Conservation (phyloP, 2,113 vertebrate species). For the Scytalopus superciliaris region DNA sequence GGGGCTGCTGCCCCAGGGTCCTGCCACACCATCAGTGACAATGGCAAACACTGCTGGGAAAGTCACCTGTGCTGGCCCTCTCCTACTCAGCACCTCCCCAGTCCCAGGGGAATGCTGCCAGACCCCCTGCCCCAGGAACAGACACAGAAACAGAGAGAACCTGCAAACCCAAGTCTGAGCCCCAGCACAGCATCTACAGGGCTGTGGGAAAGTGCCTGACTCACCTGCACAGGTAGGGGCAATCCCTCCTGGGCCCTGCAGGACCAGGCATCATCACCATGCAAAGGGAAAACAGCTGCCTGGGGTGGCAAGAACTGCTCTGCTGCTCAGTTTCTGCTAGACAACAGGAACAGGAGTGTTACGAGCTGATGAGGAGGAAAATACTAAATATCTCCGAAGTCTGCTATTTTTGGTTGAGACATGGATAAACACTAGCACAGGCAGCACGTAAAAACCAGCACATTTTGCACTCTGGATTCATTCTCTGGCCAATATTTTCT, state of each 20-base stretch:
- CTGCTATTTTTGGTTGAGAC: not conserved
- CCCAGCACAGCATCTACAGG: not conserved
- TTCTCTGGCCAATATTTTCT: not conserved
- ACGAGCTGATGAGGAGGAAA: not conserved
- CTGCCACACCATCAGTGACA: not conserved
- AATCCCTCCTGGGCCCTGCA: not conserved
- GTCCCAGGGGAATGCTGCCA: not conserved
- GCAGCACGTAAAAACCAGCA: not conserved
- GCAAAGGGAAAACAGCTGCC: not conserved
- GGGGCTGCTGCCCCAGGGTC: not conserved
- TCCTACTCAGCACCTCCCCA: not conserved
- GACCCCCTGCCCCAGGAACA: not conserved
- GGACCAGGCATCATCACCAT: too few relatives aligned
- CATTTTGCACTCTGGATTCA: not conserved
- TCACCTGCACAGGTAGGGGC: not conserved
- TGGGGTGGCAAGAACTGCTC: not conserved
- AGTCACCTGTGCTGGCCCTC: accelerated
- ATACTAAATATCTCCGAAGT: not conserved
- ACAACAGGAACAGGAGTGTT: not conserved
- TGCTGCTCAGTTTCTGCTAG: not conserved
- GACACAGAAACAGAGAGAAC: accelerated
- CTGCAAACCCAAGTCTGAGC: not conserved
- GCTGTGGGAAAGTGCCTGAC: too few relatives aligned
- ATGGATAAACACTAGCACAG: not conserved
- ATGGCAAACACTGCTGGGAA: not conserved